Percentiles rank a stretch among this genome's conserved stretches.
These are phyloP conservation scores for Medauroidea extradentata DNA, from an alignment of 1,140 invertebrate genomes.

Conservation along the genomic window DNA sequence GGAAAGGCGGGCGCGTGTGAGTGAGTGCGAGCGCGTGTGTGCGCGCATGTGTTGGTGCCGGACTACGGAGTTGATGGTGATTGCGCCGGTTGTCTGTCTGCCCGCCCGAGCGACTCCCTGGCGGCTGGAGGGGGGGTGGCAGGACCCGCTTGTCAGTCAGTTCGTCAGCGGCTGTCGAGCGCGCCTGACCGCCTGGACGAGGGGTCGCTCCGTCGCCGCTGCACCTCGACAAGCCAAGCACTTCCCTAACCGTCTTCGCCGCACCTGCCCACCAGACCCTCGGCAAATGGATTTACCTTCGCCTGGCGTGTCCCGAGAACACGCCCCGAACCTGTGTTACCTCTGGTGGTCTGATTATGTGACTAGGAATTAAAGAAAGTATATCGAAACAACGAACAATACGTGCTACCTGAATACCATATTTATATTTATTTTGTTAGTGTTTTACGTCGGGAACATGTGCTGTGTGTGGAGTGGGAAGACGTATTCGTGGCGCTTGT, in stretches of 20 bases:
- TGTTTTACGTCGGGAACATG: no score
- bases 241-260: not conserved
- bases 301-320: no score
- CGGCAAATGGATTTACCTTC: not conserved
- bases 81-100: conserved; percentile 35
- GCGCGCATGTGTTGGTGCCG: conserved; percentile 22
- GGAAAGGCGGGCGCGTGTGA: conserved; percentile 8
- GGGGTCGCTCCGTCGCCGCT: not conserved
- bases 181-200: not conserved
- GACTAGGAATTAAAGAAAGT: no score
- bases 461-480: no score
- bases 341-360: no score
- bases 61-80: conserved; percentile 37
- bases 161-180: conserved; percentile 6
- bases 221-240: not conserved
- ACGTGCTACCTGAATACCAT: no score
- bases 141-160: conserved; percentile 13
- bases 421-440: no score
- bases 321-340: no score
- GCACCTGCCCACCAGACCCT: not conserved
- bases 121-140: not conserved
- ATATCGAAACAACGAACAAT: no score
- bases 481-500: no score
- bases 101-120: no score
- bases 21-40: conserved; percentile 19